Base-by-base conservation (phyloP, 2,888 invertebrate species). In the Callyntrura guangdongensis region DNA sequence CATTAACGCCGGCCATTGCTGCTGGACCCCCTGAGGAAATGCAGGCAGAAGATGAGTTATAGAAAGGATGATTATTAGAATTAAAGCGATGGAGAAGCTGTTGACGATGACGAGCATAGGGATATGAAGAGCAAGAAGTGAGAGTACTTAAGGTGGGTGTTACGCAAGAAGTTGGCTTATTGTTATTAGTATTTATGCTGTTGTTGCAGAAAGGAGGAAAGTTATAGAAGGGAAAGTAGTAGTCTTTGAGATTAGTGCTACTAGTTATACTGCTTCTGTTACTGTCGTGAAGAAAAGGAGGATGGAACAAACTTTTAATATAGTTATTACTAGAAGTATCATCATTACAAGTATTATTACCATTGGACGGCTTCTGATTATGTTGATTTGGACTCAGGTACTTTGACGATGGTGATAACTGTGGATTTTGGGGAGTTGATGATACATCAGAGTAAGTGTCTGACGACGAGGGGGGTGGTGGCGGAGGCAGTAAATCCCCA, bases 281-380 rank as follows among this genome's bases (percentile, higher is more conserved):
- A 1, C 9, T 12, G 14, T 49, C 14, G 27, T 25, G 53, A 53
- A 56, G n/a, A 11, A 27, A 12, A 56, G 53, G 22, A 36, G 53
- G 72, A 56, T 85, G 47, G 12, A 72, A 45, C 45, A 83, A 64
- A 83, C 47, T 67, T 64, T 85, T 72, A 85, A 56, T 22, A 59
- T 72, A 25, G n/a, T 17, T 22, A 77, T 77, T 36, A 72, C 4
- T 17, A 49, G 47, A 49, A 49, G 47, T 14, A 45, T 12, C 1
- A 81, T 27, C 17, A 81, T 1, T 36, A 61, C 8, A 4, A 14
- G 49, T 25, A 53, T 49, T 12, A 77, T 84, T 89, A 89, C 89
- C 89, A 88, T 91, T 92, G 92, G 92, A 92, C 92, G 92, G 92
- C 84, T 92, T 92, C 67, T 91, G 89, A 77, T 85, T 92, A 61